Evolutionary conservation across 2,797 vertebrate species (phyloP), one percentile per base, ranked within the genome.

Genomic region (Alauda arvensis): DNA sequence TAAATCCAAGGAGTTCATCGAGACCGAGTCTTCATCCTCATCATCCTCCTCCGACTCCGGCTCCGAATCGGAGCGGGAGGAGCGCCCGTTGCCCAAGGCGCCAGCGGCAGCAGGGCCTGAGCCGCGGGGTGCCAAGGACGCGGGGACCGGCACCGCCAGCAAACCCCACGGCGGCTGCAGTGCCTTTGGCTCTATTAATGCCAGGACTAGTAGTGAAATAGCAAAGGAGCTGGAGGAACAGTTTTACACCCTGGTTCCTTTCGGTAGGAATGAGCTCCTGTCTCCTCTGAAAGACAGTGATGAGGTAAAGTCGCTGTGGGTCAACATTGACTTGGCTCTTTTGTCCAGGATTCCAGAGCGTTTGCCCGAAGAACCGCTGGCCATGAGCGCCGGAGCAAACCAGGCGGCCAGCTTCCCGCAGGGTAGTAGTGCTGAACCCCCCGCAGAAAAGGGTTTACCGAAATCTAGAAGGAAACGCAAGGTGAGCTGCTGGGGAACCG

Each of bases 191-290:
- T 97, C 95, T 77, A 83, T 95, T 96, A 94, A 95, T 74, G 95
- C 94, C 96, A 92, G 95, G 94, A 96, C 96, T 96, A 93, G 93
- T 96, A 90, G 95, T 90, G 91, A 98, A 97, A 92, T 97, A 90
- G 90, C 97, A 96, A 97, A 97, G 94, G 97, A 97, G 76, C 97
- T 97, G 84, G 97, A 97, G 60, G 98, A 96, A 90, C 98, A 98
- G 85, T 98, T 98, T 96, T 99, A 99, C 96, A 99, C 99, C 16
- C 95, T 99, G 79, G 99, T 99, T 81, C 99, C 99, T 57, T 99
- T 98, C 62, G 99, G 99, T 60, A 98, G 98, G 86, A 97, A 98
- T 39, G 98, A 99, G 59, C 96, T 98, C 88, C 91, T 98, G 28
- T 97, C 98, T 80, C 96, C 97, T 16, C 93, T 97, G 85, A 97